Conservation (phyloP, 2,888 invertebrate species). For the Napeogenes inachia region DNA sequence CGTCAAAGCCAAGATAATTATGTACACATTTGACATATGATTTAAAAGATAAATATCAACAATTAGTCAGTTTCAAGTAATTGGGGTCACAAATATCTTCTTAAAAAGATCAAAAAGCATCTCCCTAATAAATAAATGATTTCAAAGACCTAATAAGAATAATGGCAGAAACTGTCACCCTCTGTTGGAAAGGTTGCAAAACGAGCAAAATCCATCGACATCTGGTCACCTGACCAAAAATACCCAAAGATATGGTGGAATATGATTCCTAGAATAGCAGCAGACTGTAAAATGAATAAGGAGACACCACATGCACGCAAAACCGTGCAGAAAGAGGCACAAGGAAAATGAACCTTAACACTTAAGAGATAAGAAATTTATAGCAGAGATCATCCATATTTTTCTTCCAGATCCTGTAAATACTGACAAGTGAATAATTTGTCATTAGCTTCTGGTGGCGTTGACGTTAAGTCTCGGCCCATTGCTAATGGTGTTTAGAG, state of each 20-base stretch:
- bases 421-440: conserved; percentile 61
- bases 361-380: conserved; percentile 27
- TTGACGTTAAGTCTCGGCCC: conserved; percentile 62
- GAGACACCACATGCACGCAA: conserved; percentile 70
- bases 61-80: conserved; percentile 64
- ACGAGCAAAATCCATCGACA: conserved; percentile 54
- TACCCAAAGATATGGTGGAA: conserved; percentile 64
- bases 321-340: conserved; percentile 43
- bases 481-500: conserved; percentile 62
- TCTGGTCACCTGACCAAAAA: conserved; percentile 74
- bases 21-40: neutral
- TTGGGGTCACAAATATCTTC: conserved; percentile 51
- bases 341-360: conserved; percentile 36
- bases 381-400: conserved; percentile 13
- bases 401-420: conserved; percentile 27
- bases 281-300: conserved; percentile 74
- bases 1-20: neutral
- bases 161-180: conserved; percentile 48
- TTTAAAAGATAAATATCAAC: conserved; percentile 37
- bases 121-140: conserved; percentile 59
- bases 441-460: conserved; percentile 63
- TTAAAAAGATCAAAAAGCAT: conserved; percentile 42
- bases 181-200: conserved; percentile 53
- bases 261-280: conserved; percentile 76
- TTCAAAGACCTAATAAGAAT: conserved; percentile 54